phyloP scores from a whole-genome alignment of 2,113 vertebrate genomes.

The Platysternon megacephalum region DNA sequence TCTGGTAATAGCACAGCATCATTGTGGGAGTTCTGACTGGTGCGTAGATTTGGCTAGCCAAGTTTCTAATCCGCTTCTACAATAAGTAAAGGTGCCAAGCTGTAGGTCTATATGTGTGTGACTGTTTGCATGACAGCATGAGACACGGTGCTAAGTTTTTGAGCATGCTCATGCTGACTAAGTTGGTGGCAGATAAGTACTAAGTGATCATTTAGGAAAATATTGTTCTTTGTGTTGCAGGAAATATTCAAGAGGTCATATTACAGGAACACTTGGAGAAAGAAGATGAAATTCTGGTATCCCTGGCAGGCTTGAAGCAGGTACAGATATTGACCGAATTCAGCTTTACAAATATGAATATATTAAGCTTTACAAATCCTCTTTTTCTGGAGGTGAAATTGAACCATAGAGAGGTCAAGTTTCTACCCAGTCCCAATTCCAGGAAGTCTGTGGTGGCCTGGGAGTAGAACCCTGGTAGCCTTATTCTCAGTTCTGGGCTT shows the following conservation, averaged over 20 bases:
- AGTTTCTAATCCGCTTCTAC: not conserved
- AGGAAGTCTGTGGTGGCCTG: not conserved
- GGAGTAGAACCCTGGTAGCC: not conserved
- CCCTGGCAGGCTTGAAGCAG: slow-evolving; percentile 97
- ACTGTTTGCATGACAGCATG: not conserved
- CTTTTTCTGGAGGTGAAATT: slow-evolving; percentile 18
- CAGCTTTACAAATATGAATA: not conserved
- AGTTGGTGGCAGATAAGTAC: not conserved
- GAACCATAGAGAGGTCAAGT: not conserved
- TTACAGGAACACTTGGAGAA: slow-evolving; percentile 94
- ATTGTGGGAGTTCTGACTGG: not conserved
- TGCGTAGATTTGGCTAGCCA: not conserved
- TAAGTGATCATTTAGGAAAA: not conserved
- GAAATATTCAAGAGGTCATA: slow-evolving; percentile 97
- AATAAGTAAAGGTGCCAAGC: not conserved
- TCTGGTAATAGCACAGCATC: accelerated
- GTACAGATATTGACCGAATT: slow-evolving; percentile 66
- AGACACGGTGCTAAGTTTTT: not conserved
- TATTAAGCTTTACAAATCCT: not conserved
- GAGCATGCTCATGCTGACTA: not conserved
- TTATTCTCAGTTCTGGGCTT: not conserved
- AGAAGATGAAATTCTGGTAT: slow-evolving; percentile 96
- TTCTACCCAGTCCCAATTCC: not conserved
- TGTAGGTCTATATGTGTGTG: accelerated
- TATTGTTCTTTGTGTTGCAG: slow-evolving; percentile 75